These are phyloP conservation scores for Albula glossodonta DNA, from an alignment of 2,113 vertebrate genomes.

Conservation along the genomic window DNA sequence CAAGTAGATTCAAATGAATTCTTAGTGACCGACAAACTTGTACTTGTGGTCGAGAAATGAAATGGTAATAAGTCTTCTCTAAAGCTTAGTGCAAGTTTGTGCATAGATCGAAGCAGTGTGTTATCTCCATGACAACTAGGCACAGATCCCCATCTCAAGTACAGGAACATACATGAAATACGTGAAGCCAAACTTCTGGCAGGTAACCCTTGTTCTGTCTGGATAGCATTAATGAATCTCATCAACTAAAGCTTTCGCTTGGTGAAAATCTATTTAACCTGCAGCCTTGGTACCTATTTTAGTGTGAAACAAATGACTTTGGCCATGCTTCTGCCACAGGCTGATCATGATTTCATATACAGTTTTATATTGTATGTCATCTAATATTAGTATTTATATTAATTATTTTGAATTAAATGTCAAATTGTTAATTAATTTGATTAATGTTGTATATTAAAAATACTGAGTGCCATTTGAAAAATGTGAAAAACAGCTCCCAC, in stretches of 20 bases:
- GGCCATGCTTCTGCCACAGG: background rate
- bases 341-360: background rate
- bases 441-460: conserved; percentile 66
- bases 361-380: conserved; percentile 52
- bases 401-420: conserved; percentile 75
- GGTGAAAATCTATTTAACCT: background rate
- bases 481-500: conserved; percentile 59
- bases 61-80: no score
- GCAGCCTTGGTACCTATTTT: background rate
- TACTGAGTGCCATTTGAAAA: conserved; percentile 64
- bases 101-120: no score
- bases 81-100: no score
- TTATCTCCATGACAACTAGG: no score
- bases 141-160: no score
- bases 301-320: background rate
- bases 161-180: no score
- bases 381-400: conserved; percentile 77
- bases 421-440: conserved; percentile 73
- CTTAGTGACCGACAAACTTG: no score
- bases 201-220: background rate
- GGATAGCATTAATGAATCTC: background rate
- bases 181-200: background rate
- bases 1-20: no score
- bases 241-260: background rate
- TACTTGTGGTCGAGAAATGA: no score